Percentiles rank a stretch among this genome's conserved stretches.
phyloP scores from a whole-genome alignment of 2,113 vertebrate species.

The Sinocyclocheilus anshuiensis region DNA sequence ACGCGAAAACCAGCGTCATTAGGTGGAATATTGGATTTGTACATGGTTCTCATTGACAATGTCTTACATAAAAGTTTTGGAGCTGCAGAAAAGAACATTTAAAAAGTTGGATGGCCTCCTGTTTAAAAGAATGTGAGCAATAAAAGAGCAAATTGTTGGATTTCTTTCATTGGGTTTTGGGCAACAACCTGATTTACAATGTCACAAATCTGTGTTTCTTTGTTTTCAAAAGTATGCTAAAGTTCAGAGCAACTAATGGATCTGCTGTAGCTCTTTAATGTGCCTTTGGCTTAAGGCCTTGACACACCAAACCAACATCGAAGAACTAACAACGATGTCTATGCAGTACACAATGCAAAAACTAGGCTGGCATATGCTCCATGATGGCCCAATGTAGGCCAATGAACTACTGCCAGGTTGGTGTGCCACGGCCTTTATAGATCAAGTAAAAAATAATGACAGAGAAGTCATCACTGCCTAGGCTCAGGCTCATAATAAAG shows the following conservation, averaged over 20 bases:
- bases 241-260: not conserved
- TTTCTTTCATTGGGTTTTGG: constrained; percentile 7
- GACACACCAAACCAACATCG: no score
- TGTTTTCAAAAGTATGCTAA: not conserved
- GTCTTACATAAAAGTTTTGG: constrained; percentile 26
- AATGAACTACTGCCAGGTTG: no score
- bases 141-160: constrained; percentile 17
- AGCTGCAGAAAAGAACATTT: not conserved
- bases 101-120: not conserved
- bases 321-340: no score
- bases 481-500: not conserved
- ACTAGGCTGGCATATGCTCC: no score
- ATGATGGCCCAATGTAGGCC: no score
- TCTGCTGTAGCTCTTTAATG: no score
- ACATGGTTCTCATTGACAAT: constrained; percentile 3
- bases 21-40: constrained; percentile 30
- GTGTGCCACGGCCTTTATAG: not conserved
- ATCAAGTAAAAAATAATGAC: not conserved
- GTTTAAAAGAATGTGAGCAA: constrained; percentile 12
- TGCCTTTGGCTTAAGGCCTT: no score
- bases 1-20: constrained; percentile 10
- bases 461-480: no score
- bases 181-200: not conserved
- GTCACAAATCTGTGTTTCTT: not conserved
- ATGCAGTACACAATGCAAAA: no score